Evolutionary conservation across 2,797 vertebrate species (phyloP).

Genomic region (Ctenopoma multispine): DNA sequence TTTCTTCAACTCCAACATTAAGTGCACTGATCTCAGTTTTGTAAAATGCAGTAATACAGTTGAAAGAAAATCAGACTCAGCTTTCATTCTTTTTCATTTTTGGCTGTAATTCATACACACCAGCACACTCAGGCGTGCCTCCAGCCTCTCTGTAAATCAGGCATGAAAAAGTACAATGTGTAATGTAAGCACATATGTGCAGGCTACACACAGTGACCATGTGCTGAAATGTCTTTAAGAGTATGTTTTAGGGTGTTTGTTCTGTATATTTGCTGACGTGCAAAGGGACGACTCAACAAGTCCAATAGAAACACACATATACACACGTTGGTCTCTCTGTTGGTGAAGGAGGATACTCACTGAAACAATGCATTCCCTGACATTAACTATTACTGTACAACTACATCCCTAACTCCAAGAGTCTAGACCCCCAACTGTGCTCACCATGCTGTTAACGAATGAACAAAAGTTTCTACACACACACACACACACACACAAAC

Average conservation of each 20-base stretch:
- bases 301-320: conserved; percentile 1
- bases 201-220: conserved; percentile 23
- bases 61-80: neutral
- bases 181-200: conserved; percentile 31
- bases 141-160: neutral
- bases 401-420: no score
- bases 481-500: conserved; percentile 6
- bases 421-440: neutral
- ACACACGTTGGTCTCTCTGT: neutral
- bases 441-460: neutral
- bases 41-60: conserved; percentile 26
- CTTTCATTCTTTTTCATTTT: conserved; percentile 19
- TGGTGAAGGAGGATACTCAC: no score
- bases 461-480: neutral
- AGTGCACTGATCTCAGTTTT: conserved; percentile 22
- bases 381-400: no score
- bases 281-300: conserved; percentile 18
- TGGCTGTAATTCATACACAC: conserved; percentile 27
- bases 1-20: conserved; percentile 31
- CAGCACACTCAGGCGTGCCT: conserved; percentile 16
- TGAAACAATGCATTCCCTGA: no score
- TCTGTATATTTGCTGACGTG: conserved; percentile 24
- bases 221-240: conserved; percentile 51
- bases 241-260: conserved; percentile 34
- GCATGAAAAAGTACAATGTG: conserved; percentile 38